A percentile compares a stretch with the other conserved stretches of the same genome.
Conservation (phyloP, 2,888 invertebrate genomes). For the Creontiades dilutus region DNA sequence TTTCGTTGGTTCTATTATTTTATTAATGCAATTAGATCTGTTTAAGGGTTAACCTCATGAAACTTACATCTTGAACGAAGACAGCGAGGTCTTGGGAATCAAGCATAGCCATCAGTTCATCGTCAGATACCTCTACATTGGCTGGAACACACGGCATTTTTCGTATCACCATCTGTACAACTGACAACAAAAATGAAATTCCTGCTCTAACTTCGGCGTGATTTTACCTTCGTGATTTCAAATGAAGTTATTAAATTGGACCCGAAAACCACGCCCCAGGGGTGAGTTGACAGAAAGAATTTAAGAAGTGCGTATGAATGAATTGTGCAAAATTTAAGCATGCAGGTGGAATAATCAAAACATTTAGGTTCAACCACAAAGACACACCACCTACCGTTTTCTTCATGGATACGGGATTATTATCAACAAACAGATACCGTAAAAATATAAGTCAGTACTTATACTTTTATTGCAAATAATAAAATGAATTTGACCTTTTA, state of each 20-base stretch:
- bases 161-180: constrained; percentile 74
- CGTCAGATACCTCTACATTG: constrained; percentile 73
- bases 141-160: constrained; percentile 75
- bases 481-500: too few relatives aligned
- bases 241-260: not conserved
- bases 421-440: too few relatives aligned
- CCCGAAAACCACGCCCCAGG: not conserved
- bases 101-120: constrained; percentile 74
- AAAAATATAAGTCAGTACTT: too few relatives aligned
- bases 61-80: constrained; percentile 75
- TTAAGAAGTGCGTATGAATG: too few relatives aligned
- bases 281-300: not conserved
- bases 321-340: too few relatives aligned
- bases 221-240: constrained; percentile 19
- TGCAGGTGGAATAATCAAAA: too few relatives aligned
- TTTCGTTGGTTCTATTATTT: too few relatives aligned
- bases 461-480: too few relatives aligned
- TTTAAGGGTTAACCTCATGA: not conserved
- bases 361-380: too few relatives aligned
- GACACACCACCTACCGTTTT: too few relatives aligned
- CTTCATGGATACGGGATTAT: too few relatives aligned
- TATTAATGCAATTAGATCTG: too few relatives aligned
- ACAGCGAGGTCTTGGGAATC: constrained; percentile 74
- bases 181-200: constrained; percentile 73
- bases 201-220: constrained; percentile 57